Evolutionary conservation across 2,113 vertebrate genomes (phyloP).

Genomic region (Jacana jacana): DNA sequence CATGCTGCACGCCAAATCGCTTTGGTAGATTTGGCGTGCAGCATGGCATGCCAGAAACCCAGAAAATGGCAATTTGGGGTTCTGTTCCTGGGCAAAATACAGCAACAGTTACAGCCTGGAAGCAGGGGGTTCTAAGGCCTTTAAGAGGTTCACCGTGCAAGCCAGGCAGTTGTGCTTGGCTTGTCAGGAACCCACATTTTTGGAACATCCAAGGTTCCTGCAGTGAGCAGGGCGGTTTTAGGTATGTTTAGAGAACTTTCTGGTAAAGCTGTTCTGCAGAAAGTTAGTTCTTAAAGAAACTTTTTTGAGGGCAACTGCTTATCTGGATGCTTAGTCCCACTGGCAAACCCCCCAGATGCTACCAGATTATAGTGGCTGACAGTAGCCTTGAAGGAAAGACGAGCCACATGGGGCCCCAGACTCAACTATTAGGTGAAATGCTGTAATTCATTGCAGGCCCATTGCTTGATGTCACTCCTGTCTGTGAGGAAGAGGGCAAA

Average conservation of each 20-base stretch:
- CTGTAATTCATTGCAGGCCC: not conserved
- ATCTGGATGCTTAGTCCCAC: not conserved
- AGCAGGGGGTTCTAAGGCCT: not conserved
- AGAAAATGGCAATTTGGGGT: not conserved
- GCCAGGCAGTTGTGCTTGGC: not conserved
- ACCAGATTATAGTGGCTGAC: not conserved
- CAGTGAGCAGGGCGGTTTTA: not conserved
- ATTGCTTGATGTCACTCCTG: not conserved
- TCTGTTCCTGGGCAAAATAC: not conserved
- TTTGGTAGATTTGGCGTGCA: no score
- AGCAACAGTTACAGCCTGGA: not conserved
- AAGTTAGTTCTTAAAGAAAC: not conserved
- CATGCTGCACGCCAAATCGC: not conserved
- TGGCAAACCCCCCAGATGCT: not conserved
- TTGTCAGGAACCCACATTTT: not conserved
- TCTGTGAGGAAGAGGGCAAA: not conserved
- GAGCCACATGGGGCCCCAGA: not conserved
- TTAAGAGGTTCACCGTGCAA: not conserved
- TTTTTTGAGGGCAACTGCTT: not conserved
- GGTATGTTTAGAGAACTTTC: not conserved
- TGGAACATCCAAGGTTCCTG: not conserved
- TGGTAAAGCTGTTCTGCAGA: not conserved
- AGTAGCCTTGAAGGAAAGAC: not conserved
- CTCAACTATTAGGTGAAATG: not conserved
- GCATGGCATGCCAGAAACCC: no score